Conservation (phyloP, 2,113 vertebrate genomes). For the Pimephales promelas region DNA sequence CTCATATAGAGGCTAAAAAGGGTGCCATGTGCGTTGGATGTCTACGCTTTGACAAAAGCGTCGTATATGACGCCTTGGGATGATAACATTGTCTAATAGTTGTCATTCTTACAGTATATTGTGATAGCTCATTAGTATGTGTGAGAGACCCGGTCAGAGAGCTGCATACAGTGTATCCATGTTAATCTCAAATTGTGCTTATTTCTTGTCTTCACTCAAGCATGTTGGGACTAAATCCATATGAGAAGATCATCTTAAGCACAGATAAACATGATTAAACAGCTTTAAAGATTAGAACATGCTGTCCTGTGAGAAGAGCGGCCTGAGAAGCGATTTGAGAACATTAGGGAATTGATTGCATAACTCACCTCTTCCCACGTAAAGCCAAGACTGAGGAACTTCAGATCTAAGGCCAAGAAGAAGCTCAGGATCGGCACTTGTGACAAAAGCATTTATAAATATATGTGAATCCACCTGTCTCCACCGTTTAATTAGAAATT, state of each 20-base stretch:
- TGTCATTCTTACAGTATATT: background rate
- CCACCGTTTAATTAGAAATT: background rate
- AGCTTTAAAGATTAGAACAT: conserved; percentile 20
- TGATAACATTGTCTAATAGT: too few relatives aligned
- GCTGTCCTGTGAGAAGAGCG: conserved; percentile 2
- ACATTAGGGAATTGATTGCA: conserved; percentile 4
- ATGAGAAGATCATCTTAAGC: conserved; percentile 21
- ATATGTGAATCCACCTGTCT: background rate
- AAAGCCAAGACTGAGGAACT: background rate
- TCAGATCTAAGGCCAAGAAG: conserved; percentile 25
- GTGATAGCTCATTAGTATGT: background rate
- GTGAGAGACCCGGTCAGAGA: background rate
- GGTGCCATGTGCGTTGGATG: too few relatives aligned
- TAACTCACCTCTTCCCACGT: conserved; percentile 6
- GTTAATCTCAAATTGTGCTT: conserved; percentile 5
- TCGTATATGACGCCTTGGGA: too few relatives aligned
- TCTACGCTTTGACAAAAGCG: too few relatives aligned
- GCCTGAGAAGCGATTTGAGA: background rate
- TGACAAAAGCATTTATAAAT: background rate
- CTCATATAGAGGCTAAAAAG: too few relatives aligned
- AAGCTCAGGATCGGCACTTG: background rate
- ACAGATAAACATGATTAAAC: conserved; percentile 19
- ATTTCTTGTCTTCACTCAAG: conserved; percentile 16
- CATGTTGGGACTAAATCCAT: background rate
- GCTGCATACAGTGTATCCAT: background rate